Evolutionary conservation across 2,113 vertebrate species (phyloP).

Genomic region (Notarius lentiginosus): DNA sequence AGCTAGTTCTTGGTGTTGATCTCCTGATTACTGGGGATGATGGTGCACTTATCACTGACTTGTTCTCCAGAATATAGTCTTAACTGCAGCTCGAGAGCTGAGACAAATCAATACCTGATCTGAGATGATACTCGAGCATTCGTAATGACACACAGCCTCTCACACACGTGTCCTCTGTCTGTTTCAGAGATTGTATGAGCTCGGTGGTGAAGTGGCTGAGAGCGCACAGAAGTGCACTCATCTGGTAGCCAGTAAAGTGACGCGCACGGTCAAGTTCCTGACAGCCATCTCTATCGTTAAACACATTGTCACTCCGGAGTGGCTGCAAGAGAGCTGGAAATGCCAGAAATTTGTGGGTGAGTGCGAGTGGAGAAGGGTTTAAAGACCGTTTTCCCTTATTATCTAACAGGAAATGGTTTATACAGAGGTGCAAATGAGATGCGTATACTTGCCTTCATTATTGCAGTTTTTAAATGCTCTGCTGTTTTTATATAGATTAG

Average conservation of each 20-base stretch:
- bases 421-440: not conserved
- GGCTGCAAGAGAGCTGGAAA: slow-evolving; percentile 95
- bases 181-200: slow-evolving; percentile 84
- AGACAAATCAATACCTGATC: slow-evolving; percentile 41
- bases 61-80: slow-evolving; percentile 7
- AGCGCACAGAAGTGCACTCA: slow-evolving; percentile 88
- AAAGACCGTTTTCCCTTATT: not conserved
- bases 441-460: too few species aligned
- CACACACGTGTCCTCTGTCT: not conserved
- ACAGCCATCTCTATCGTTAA: slow-evolving; percentile 91
- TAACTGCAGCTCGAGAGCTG: slow-evolving; percentile 1
- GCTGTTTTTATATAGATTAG: not conserved
- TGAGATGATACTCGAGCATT: slow-evolving; percentile 10
- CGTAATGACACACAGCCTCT: slow-evolving; percentile 5
- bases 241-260: slow-evolving; percentile 90
- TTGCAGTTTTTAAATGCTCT: not conserved
- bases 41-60: not conserved
- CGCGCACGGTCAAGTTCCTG: slow-evolving; percentile 94
- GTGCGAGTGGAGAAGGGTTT: not conserved
- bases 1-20: not conserved
- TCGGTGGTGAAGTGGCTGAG: slow-evolving; percentile 90
- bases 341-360: slow-evolving; percentile 87
- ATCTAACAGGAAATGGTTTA: not conserved
- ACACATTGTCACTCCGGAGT: slow-evolving; percentile 90
- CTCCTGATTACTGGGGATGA: not conserved